Percentiles rank a stretch among this genome's conserved stretches.
Conservation (phyloP, 2,888 invertebrate species). For the Troides helena region DNA sequence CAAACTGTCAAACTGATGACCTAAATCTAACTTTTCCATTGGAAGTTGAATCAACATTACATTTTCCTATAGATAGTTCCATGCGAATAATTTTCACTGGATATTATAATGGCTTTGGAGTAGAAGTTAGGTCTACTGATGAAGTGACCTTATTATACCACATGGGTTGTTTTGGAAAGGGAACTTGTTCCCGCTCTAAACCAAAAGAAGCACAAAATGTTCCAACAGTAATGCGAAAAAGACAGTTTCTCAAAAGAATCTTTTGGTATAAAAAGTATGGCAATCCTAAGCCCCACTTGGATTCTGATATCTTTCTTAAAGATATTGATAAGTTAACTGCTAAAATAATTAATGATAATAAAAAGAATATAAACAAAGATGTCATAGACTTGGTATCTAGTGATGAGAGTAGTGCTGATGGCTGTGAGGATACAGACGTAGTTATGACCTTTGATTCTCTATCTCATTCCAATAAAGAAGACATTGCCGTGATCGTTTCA, state of each 20-base stretch:
- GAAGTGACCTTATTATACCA: slow-evolving; percentile 83
- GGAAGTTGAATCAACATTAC: slow-evolving; percentile 65
- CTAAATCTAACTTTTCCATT: slow-evolving; percentile 59
- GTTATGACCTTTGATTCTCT: slow-evolving; percentile 37
- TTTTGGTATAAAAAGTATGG: slow-evolving; percentile 75
- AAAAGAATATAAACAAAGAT: slow-evolving; percentile 50
- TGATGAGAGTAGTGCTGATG: slow-evolving; percentile 56
- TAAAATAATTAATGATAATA: slow-evolving; percentile 54
- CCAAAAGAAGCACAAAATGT: slow-evolving; percentile 65
- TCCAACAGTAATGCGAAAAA: slow-evolving; percentile 77
- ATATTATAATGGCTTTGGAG: slow-evolving; percentile 83
- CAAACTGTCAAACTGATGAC: slow-evolving; percentile 77
- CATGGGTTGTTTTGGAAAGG: slow-evolving; percentile 90
- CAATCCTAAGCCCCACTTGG: slow-evolving; percentile 40
- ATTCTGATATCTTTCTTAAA: slow-evolving; percentile 52
- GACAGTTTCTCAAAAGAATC: slow-evolving; percentile 81
- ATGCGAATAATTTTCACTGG: slow-evolving; percentile 78
- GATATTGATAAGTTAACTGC: slow-evolving; percentile 54
- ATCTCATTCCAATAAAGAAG: slow-evolving; percentile 47
- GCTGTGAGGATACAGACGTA: slow-evolving; percentile 29
- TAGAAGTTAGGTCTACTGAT: slow-evolving; percentile 80
- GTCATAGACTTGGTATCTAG: slow-evolving; percentile 73
- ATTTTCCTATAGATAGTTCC: slow-evolving; percentile 68
- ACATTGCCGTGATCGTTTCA: slow-evolving; percentile 81
- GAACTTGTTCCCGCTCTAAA: slow-evolving; percentile 81